phyloP scores from a whole-genome alignment of 2,797 vertebrate species.

The Scolopax rusticola region DNA sequence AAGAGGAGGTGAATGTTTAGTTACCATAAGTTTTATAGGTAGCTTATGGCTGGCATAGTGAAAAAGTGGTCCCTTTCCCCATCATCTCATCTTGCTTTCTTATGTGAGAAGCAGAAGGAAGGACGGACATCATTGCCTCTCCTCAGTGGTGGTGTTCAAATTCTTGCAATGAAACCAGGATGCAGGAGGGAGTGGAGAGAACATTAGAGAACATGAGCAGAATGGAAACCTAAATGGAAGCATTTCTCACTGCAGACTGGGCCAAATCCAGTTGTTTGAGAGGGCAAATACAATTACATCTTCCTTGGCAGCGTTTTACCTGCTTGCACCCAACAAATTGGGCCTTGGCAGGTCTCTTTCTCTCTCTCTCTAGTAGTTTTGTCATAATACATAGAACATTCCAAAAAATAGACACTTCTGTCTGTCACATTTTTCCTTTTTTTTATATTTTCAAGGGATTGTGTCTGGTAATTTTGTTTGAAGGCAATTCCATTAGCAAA shows the following conservation, averaged over 20 bases:
- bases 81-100: not conserved
- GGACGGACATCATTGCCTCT: not conserved
- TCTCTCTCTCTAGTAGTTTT: not conserved
- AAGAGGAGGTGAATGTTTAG: slow-evolving; percentile 40
- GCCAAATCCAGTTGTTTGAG: not conserved
- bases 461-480: slow-evolving; percentile 22
- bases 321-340: not conserved
- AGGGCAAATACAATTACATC: not conserved
- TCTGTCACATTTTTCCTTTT: not conserved
- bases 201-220: not conserved
- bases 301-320: not conserved
- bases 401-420: not conserved
- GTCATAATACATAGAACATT: not conserved
- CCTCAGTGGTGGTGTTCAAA: not conserved
- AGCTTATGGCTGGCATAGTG: not conserved
- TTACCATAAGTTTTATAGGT: slow-evolving; percentile 21
- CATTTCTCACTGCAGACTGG: not conserved
- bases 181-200: not conserved
- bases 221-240: not conserved
- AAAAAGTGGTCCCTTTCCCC: not conserved
- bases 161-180: slow-evolving; percentile 7
- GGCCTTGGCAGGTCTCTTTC: not conserved
- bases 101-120: not conserved
- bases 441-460: not conserved
- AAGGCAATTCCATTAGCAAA: slow-evolving; percentile 58